Evolutionary conservation across 2,797 vertebrate genomes (phyloP).

Genomic region (Sebastes itinus): DNA sequence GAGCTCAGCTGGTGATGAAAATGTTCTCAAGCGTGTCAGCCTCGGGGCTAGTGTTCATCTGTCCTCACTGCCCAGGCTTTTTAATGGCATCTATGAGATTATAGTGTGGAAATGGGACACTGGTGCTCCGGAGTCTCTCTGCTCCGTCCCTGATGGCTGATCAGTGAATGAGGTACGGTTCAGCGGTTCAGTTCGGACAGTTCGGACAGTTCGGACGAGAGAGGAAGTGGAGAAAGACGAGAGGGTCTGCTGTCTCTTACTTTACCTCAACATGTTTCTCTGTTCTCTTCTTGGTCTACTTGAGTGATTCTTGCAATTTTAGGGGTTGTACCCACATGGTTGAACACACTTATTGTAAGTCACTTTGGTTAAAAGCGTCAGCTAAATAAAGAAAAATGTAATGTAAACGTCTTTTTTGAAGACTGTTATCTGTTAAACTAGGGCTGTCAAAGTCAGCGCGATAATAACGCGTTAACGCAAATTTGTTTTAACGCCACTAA

Average conservation of each 20-base stretch:
- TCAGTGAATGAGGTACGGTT: slow-evolving; percentile 4
- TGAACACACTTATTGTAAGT: not conserved
- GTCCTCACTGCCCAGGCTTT: not conserved
- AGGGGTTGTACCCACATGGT: not conserved
- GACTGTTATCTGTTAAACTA: too few species aligned
- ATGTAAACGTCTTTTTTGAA: not conserved
- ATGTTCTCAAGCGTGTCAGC: slow-evolving; percentile 2
- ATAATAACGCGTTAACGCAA: too few species aligned
- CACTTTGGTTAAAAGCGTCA: not conserved
- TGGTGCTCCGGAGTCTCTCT: not conserved
- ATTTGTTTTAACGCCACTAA: too few species aligned
- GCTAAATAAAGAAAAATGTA: not conserved
- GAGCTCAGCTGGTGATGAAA: slow-evolving; percentile 28
- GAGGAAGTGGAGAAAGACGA: not conserved
- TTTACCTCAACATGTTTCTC: not conserved
- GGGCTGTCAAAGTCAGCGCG: too few species aligned
- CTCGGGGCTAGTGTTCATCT: not conserved
- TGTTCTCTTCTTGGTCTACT: not conserved
- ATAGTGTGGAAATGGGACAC: not conserved
- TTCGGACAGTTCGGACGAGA: not conserved
- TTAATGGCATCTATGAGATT: slow-evolving; percentile 9
- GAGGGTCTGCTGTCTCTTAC: not conserved
- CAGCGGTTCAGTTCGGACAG: not conserved
- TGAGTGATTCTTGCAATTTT: not conserved
- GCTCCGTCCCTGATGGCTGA: not conserved